Percentiles rank a stretch among this genome's conserved stretches.
phyloP scores from a whole-genome alignment of 2,113 vertebrate species.

The Coreoperca whiteheadi region DNA sequence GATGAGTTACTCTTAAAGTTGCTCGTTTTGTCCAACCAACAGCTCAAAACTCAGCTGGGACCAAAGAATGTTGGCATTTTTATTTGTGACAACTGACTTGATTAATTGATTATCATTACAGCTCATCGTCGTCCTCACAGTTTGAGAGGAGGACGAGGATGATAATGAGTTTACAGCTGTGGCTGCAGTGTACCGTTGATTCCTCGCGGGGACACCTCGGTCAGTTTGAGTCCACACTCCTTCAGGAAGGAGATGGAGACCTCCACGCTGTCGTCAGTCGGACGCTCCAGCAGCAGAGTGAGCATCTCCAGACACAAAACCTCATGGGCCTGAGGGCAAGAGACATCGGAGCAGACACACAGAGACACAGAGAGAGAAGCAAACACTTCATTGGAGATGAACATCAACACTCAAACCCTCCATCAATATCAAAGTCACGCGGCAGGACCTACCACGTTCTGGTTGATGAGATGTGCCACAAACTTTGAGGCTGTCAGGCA shows the following conservation, averaged over 20 bases:
- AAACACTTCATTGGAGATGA: neutral
- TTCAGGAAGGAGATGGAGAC: constrained; percentile 97
- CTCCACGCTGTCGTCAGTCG: constrained; percentile 98
- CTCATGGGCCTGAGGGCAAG: constrained; percentile 90
- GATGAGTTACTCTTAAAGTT: too few species aligned
- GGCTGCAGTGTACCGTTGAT: constrained; percentile 88
- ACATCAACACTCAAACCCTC: neutral
- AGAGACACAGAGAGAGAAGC: neutral
- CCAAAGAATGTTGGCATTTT: too few species aligned
- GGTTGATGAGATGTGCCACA: constrained; percentile 98
- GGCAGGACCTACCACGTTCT: constrained; percentile 91
- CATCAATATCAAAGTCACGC: neutral
- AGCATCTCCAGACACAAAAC: constrained; percentile 98
- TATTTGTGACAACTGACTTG: too few species aligned
- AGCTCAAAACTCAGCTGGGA: too few species aligned
- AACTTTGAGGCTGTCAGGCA: constrained; percentile 98
- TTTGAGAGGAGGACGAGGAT: too few species aligned
- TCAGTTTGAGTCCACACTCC: constrained; percentile 97
- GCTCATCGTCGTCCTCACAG: neutral
- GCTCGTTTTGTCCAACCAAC: too few species aligned
- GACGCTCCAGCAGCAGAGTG: constrained; percentile 95
- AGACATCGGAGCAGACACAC: neutral
- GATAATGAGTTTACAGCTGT: neutral
- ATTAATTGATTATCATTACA: neutral
- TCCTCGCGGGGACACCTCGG: constrained; percentile 95